Evolutionary conservation across 2,797 vertebrate species (phyloP), one percentile per base, ranked within the genome.

Genomic region (Poeciliopsis turneri): DNA sequence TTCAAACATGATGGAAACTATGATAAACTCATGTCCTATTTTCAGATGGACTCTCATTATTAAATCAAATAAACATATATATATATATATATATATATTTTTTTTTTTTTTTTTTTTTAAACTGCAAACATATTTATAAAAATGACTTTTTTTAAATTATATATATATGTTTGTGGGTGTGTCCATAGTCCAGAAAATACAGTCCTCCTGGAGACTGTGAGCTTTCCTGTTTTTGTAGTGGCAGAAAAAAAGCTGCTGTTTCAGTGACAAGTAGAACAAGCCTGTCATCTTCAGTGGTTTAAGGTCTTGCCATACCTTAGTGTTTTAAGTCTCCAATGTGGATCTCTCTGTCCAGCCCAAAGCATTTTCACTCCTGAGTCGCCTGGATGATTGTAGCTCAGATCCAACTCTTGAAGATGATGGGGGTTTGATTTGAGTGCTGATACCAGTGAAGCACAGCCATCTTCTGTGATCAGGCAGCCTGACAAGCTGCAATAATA

Each of bases 391-490:
- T 66, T 66, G 64, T 66, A 66, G 64, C 64, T 66, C 18, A 66
- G 20, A 66, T 66, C 64, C 64, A 66, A 39, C 36, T 66, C 33
- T 66, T 39, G 9, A 39, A 66, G 64, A 4, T 66, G 64, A 36
- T 66, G 33, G 8, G 64, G 36, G 64, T 66, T 39, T 66, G 64
- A 66, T 39, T 66, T 66, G 64, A 66, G 20, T 39, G 64, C 64
- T 39, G 64, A 66, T 20, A 36, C 64, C 36, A 66, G 64, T 39
- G 9, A 66, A 66, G 33, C 64, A 66, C 33, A 66, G 9, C 64
- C 64, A 25, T 23, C 33, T 36, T 66, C 20, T 11, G 64, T 66
- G 64, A 66, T 66, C 64, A 66, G 33, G 39, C 64, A 66, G 64
- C 64, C 64, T 39, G 64, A 66, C 20, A 66, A 66, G 9, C 47